Evolutionary conservation across 2,113 vertebrate species (phyloP).

Genomic region (Thinocorus orbignyianus): DNA sequence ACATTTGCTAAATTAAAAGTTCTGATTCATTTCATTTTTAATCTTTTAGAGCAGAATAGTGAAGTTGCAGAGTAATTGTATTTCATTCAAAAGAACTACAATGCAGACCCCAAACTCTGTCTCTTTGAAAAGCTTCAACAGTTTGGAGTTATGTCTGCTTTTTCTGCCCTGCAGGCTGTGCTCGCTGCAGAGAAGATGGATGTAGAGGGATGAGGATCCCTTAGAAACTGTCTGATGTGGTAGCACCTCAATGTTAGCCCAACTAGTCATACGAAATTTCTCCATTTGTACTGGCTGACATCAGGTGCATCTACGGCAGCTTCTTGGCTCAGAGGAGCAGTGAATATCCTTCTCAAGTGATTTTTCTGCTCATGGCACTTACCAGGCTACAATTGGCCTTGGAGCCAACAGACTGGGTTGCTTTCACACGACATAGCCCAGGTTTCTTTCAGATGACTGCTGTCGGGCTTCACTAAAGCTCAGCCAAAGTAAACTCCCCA

Average conservation of each 20-base stretch:
- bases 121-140: neutral
- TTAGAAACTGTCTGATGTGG: neutral
- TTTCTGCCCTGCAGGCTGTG: neutral
- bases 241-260: neutral
- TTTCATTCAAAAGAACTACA: neutral
- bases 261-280: neutral
- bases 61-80: neutral
- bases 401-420: rapidly evolving
- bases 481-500: neutral
- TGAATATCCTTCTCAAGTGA: neutral
- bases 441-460: neutral
- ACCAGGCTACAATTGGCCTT: neutral
- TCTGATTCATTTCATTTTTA: neutral
- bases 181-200: neutral
- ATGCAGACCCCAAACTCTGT: neutral
- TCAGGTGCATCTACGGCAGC: neutral
- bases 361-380: neutral
- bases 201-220: neutral
- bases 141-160: neutral
- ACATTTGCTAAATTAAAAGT: neutral
- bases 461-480: neutral
- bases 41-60: neutral
- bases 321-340: neutral
- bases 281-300: neutral
- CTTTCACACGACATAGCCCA: neutral